Conservation (phyloP, 2,113 vertebrate species). For the Oreochromis spilurus region DNA sequence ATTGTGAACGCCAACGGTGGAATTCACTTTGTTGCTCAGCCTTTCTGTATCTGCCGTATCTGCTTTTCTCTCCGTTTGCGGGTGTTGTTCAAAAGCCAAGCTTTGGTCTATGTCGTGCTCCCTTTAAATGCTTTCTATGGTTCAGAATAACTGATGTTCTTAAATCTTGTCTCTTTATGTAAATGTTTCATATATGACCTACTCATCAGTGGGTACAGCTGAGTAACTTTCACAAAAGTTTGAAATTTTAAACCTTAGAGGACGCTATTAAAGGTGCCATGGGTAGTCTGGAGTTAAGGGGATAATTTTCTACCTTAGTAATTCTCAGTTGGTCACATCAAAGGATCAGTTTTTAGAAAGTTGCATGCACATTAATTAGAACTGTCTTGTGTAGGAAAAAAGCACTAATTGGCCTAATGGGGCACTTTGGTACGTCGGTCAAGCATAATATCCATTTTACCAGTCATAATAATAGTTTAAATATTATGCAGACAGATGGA, state of each 20-base stretch:
- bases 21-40: conserved; percentile 24
- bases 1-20: conserved; percentile 29
- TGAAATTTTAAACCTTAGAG: neutral
- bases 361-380: neutral
- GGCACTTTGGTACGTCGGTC: neutral
- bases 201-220: neutral
- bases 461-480: neutral
- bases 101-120: neutral
- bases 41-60: neutral
- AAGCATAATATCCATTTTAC: neutral
- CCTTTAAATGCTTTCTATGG: neutral
- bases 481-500: neutral
- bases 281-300: neutral
- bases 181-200: neutral
- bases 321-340: neutral
- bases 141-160: neutral
- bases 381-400: neutral
- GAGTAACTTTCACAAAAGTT: neutral
- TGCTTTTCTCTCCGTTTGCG: neutral
- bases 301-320: neutral
- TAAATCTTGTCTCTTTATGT: neutral
- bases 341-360: neutral
- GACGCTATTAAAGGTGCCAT: neutral
- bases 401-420: neutral
- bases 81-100: neutral